Percentiles rank a stretch among this genome's conserved stretches.
phyloP scores from a whole-genome alignment of 2,113 vertebrate genomes.

The Periophthalmodon schlosseri region DNA sequence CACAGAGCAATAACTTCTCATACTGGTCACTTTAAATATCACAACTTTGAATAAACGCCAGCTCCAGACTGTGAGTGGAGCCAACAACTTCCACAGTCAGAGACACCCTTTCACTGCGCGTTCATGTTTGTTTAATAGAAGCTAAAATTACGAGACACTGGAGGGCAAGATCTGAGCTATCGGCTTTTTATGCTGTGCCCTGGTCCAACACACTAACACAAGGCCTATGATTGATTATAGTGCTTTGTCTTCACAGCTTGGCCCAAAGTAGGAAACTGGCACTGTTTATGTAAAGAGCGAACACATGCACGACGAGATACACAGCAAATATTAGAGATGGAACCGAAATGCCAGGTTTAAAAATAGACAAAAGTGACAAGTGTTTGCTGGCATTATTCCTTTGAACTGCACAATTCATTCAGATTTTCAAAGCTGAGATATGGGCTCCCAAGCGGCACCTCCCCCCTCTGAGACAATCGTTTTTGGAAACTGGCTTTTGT shows the following conservation, averaged over 20 bases:
- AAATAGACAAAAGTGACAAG: constrained; percentile 8
- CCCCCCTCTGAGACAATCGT: constrained; percentile 15
- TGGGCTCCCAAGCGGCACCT: constrained; percentile 27
- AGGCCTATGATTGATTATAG: constrained; percentile 45
- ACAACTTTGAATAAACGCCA: constrained; percentile 23
- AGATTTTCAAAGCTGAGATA: constrained; percentile 20
- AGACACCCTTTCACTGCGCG: constrained; percentile 30
- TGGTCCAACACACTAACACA: constrained; percentile 33
- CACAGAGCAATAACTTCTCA: constrained; percentile 24
- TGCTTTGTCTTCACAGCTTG: constrained; percentile 32
- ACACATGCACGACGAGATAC: constrained; percentile 5
- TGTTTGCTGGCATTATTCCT: background rate
- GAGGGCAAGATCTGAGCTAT: constrained; percentile 30
- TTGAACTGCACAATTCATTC: constrained; percentile 35
- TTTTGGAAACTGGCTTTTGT: constrained; percentile 34
- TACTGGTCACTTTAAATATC: constrained; percentile 23
- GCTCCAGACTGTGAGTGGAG: constrained; percentile 1
- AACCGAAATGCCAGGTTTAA: constrained; percentile 22
- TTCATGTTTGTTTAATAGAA: constrained; percentile 37
- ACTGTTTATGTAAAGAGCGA: constrained; percentile 15
- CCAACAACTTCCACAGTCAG: constrained; percentile 25
- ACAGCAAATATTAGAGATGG: constrained; percentile 16
- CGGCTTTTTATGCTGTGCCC: constrained; percentile 38
- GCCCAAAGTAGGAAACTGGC: constrained; percentile 14
- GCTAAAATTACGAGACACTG: constrained; percentile 17